Percentiles rank a stretch among this genome's conserved stretches.
These are phyloP conservation scores for Synchiropus splendidus DNA, from an alignment of 2,113 vertebrate species.

Conservation along the genomic window DNA sequence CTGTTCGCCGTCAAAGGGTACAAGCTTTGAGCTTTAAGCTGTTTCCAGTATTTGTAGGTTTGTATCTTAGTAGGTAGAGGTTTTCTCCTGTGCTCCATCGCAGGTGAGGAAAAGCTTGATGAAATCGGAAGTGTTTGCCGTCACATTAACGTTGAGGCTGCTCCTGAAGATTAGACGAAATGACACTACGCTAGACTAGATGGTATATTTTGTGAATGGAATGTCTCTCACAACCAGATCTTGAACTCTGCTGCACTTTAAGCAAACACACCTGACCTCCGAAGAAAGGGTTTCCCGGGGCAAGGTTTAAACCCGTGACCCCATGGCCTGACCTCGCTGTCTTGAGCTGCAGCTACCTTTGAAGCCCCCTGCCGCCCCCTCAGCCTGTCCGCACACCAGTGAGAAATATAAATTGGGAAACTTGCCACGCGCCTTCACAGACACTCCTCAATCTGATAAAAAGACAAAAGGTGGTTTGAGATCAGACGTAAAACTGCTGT, in stretches of 20 bases:
- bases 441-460: constrained; percentile 18
- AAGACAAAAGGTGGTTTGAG: neutral
- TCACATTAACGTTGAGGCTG: too few species aligned
- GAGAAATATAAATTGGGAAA: constrained; percentile 12
- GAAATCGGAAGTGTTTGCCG: too few species aligned
- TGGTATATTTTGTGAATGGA: constrained; percentile 46
- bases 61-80: too few species aligned
- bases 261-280: constrained; percentile 62
- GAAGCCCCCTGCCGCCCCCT: constrained; percentile 21
- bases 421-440: constrained; percentile 3
- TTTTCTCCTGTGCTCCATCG: neutral
- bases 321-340: constrained; percentile 31
- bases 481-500: too few species aligned
- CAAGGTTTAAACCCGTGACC: constrained; percentile 59
- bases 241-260: constrained; percentile 51
- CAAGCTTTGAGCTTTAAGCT: too few species aligned
- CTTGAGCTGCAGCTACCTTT: constrained; percentile 47
- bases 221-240: constrained; percentile 40
- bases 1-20: neutral
- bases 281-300: constrained; percentile 39
- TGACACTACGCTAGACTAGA: constrained; percentile 48
- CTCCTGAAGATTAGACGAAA: too few species aligned
- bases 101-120: neutral
- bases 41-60: too few species aligned
- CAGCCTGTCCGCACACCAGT: constrained; percentile 8